Percentiles rank a stretch among this genome's conserved stretches.
These are phyloP conservation scores for Colletes collaris DNA, from an alignment of 2,888 invertebrate species.

Conservation along the genomic window DNA sequence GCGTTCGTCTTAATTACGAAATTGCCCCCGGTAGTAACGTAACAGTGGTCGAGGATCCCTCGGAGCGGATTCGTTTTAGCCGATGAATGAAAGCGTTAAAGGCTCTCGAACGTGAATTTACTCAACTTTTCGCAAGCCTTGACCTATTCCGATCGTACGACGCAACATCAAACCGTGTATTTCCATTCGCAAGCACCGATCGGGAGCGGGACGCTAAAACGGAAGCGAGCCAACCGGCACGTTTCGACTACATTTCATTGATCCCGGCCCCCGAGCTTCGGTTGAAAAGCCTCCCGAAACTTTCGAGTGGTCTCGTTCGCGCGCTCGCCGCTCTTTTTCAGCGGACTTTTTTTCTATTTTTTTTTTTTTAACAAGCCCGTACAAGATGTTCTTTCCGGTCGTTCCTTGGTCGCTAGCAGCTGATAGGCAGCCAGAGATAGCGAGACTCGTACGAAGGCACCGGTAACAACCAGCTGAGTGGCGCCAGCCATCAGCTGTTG, in stretches of 20 bases:
- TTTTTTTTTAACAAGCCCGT: slow-evolving; percentile 11
- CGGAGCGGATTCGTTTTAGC: slow-evolving; percentile 1
- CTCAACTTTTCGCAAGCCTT: slow-evolving; percentile 53
- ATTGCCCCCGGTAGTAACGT: too few species aligned
- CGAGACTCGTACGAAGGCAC: slow-evolving; percentile 73
- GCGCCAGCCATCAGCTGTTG: slow-evolving; percentile 82
- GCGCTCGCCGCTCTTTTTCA: neutral
- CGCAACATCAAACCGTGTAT: slow-evolving; percentile 19
- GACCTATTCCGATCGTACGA: slow-evolving; percentile 36
- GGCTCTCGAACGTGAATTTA: slow-evolving; percentile 36
- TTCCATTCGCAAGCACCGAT: slow-evolving; percentile 30
- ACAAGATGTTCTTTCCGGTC: slow-evolving; percentile 54
- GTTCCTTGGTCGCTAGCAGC: slow-evolving; percentile 70
- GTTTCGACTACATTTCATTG: slow-evolving; percentile 24
- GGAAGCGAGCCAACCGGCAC: slow-evolving; percentile 1
- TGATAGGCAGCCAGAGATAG: slow-evolving; percentile 76
- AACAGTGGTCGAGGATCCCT: neutral
- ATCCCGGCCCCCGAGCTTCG: neutral
- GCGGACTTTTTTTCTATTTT: slow-evolving; percentile 11
- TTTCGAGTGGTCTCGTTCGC: neutral
- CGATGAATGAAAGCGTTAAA: slow-evolving; percentile 36
- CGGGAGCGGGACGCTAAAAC: slow-evolving; percentile 1
- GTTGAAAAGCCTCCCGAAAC: slow-evolving; percentile 8
- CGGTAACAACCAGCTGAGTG: slow-evolving; percentile 82
- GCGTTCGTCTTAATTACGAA: too few species aligned